Conservation (phyloP, 1,140 invertebrate genomes). For the Dendrolimus punctatus region DNA sequence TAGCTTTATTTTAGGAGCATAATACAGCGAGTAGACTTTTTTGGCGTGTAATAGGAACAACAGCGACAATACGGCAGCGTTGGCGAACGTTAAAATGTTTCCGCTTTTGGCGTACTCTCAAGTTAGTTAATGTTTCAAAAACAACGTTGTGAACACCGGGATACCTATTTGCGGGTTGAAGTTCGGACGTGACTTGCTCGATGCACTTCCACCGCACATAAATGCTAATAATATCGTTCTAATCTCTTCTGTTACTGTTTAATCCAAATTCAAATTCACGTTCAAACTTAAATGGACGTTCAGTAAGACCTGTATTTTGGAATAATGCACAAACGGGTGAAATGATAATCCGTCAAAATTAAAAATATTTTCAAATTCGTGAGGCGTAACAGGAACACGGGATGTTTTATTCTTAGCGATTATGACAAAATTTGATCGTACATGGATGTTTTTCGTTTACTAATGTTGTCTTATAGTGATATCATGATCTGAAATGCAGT, state of each 20-base stretch:
- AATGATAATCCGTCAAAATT: too few species aligned
- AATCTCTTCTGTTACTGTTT: slow-evolving; percentile 1
- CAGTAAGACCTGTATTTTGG: too few species aligned
- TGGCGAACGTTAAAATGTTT: slow-evolving; percentile 52
- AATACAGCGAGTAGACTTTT: slow-evolving; percentile 24
- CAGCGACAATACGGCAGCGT: slow-evolving; percentile 41
- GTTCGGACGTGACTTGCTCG: slow-evolving; percentile 33
- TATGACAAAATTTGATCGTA: too few species aligned
- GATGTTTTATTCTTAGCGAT: too few species aligned
- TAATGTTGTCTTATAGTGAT: too few species aligned
- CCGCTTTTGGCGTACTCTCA: slow-evolving; percentile 62
- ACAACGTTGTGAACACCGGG: slow-evolving; percentile 51
- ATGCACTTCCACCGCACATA: slow-evolving; percentile 12
- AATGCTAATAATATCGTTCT: slow-evolving; percentile 23
- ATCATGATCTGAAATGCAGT: too few species aligned
- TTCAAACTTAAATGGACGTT: too few species aligned
- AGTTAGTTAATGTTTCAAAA: slow-evolving; percentile 66
- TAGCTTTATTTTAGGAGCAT: slow-evolving; percentile 8
- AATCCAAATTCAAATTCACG: too few species aligned
- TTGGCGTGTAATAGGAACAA: slow-evolving; percentile 46
- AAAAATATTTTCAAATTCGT: too few species aligned
- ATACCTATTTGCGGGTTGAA: slow-evolving; percentile 44
- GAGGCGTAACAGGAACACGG: too few species aligned
- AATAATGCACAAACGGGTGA: too few species aligned
- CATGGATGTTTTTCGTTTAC: too few species aligned